Conservation (phyloP, 2,113 vertebrate species). For the Xiphophorus hellerii region DNA sequence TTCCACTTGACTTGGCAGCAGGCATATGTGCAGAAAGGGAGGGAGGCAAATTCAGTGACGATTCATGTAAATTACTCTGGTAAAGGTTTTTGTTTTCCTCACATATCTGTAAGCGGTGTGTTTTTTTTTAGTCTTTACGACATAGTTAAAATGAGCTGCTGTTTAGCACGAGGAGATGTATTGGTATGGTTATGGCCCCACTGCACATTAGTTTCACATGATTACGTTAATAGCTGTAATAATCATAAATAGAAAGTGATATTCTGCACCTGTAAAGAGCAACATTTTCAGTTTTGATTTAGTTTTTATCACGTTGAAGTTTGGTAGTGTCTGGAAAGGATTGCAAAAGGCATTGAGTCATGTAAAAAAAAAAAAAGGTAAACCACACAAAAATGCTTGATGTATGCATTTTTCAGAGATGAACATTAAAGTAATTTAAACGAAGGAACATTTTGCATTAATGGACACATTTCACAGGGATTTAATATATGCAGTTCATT, state of each 20-base stretch:
- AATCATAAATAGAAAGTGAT: too few species aligned
- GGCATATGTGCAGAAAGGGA: constrained; percentile 26
- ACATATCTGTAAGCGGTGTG: not conserved
- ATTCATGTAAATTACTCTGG: constrained; percentile 10
- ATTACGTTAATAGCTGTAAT: too few species aligned
- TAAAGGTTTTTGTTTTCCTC: constrained; percentile 5
- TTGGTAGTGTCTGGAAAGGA: too few species aligned
- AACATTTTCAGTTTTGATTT: not conserved
- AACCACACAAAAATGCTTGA: too few species aligned
- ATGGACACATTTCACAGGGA: not conserved
- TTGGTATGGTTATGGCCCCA: too few species aligned
- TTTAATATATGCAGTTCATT: too few species aligned
- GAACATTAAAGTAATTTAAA: not conserved
- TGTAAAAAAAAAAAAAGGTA: too few species aligned
- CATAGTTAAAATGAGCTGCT: not conserved
- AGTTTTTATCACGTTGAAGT: too few species aligned
- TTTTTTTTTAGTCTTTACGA: not conserved
- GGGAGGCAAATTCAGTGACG: constrained; percentile 21
- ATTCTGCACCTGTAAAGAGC: too few species aligned
- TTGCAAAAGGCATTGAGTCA: not conserved
- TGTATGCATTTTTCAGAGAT: too few species aligned
- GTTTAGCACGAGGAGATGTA: too few species aligned
- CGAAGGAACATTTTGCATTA: not conserved
- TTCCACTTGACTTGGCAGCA: constrained; percentile 18
- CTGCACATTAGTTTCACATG: too few species aligned